A percentile compares a stretch with the other conserved stretches of the same genome.
These are phyloP conservation scores for Sebastes nivosus DNA, from an alignment of 2,797 vertebrate species.

Conservation along the genomic window DNA sequence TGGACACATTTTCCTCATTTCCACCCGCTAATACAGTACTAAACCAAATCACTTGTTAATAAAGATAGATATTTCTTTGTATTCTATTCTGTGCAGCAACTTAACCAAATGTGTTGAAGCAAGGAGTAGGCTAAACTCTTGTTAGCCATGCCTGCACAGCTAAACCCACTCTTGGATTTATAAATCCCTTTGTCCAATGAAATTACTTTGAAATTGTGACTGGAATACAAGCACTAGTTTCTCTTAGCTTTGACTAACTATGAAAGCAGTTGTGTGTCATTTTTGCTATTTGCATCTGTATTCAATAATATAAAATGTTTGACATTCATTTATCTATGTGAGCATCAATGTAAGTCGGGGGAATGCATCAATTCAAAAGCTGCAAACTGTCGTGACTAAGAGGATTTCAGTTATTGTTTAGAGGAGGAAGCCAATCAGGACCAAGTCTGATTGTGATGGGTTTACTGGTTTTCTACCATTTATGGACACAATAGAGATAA, in stretches of 20 bases:
- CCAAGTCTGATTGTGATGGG: constrained; percentile 4
- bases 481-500: constrained; percentile 8
- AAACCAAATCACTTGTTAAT: neutral
- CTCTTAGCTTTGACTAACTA: neutral
- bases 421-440: constrained; percentile 25
- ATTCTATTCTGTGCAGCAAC: neutral
- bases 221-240: neutral
- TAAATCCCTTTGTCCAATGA: neutral
- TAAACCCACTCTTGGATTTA: neutral
- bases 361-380: constrained; percentile 14
- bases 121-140: neutral
- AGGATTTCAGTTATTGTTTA: constrained; percentile 50
- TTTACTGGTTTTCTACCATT: constrained; percentile 15
- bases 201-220: neutral
- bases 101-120: neutral
- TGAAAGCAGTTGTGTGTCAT: neutral
- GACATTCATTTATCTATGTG: neutral
- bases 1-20: neutral
- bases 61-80: neutral
- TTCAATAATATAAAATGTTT: neutral
- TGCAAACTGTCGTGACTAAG: constrained; percentile 15
- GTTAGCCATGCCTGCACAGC: neutral
- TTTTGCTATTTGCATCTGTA: neutral
- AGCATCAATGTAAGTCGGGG: neutral
- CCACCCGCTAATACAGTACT: neutral